Conservation (phyloP, 2,888 invertebrate genomes). For the Orthosia gracilis region DNA sequence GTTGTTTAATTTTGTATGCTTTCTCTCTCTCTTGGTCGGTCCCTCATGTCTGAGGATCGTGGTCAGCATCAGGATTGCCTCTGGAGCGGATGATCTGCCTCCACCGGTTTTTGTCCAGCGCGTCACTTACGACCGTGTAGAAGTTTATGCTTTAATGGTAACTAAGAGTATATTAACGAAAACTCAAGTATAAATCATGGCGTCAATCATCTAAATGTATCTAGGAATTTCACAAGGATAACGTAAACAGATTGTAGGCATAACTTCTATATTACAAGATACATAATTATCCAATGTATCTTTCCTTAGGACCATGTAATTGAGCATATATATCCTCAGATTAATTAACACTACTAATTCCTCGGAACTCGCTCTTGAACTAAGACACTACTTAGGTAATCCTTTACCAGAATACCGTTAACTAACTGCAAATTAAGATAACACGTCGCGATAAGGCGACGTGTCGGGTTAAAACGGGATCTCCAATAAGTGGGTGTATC, state of each 20-base stretch:
- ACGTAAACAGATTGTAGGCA: background rate
- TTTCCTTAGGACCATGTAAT: conserved; percentile 28
- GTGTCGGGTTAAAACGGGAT: conserved; percentile 66
- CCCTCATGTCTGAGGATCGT: no score
- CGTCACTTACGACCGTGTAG: no score
- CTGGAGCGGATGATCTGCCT: no score
- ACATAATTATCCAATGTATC: conserved; percentile 23
- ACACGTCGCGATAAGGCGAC: conserved; percentile 64
- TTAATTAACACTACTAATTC: conserved; percentile 64
- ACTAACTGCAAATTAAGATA: conserved; percentile 70
- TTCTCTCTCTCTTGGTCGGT: no score
- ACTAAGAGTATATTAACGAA: background rate
- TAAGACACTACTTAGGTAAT: conserved; percentile 65
- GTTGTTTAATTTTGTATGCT: background rate
- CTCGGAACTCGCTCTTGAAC: conserved; percentile 61
- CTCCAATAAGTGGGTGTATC: conserved; percentile 64
- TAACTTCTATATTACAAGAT: background rate
- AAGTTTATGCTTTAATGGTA: background rate
- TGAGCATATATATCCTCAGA: conserved; percentile 35
- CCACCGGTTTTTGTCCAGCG: no score
- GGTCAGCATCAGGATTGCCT: no score
- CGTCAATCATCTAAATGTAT: background rate
- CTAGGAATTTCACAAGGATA: background rate
- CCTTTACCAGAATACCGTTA: conserved; percentile 67
- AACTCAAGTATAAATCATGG: background rate